Percentiles rank a stretch among this genome's conserved stretches.
Evolutionary conservation across 1,140 invertebrate genomes (phyloP).

Genomic region (Trichonephila clavata): DNA sequence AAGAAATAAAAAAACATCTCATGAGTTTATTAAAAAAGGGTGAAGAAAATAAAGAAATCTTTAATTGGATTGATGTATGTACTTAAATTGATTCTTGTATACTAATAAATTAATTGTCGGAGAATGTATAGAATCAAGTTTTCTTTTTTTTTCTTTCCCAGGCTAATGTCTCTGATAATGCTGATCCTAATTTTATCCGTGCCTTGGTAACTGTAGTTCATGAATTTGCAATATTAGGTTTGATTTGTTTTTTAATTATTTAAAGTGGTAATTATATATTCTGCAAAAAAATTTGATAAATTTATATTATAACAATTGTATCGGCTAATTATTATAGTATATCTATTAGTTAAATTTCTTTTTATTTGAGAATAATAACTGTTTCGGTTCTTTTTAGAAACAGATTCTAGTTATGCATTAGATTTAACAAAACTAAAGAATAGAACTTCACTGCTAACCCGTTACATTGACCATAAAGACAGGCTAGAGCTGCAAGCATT

Average conservation of each 20-base stretch:
- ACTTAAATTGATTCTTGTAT: background rate
- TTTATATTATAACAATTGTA: too few species aligned
- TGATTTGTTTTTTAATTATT: constrained; percentile 17
- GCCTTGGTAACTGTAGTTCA: constrained; percentile 87
- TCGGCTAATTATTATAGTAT: too few species aligned
- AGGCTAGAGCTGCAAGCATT: constrained; percentile 90
- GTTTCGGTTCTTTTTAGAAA: constrained; percentile 8
- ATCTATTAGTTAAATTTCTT: too few species aligned
- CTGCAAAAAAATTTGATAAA: too few species aligned
- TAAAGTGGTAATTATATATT: too few species aligned
- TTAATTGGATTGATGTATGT: constrained; percentile 81
- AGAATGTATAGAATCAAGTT: background rate
- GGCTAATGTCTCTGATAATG: constrained; percentile 83
- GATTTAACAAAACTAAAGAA: constrained; percentile 79
- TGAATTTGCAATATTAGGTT: constrained; percentile 80
- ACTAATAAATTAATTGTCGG: background rate
- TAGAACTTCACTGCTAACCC: constrained; percentile 85
- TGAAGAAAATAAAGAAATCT: constrained; percentile 79
- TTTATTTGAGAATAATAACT: background rate
- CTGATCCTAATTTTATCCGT: constrained; percentile 83
- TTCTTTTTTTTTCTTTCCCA: constrained; percentile 80
- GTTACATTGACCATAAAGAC: constrained; percentile 87
- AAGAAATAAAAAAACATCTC: constrained; percentile 79
- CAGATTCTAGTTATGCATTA: constrained; percentile 77
- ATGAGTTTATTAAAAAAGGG: constrained; percentile 77